phyloP scores from a whole-genome alignment of 2,113 vertebrate species.

The Perccottus glenii region DNA sequence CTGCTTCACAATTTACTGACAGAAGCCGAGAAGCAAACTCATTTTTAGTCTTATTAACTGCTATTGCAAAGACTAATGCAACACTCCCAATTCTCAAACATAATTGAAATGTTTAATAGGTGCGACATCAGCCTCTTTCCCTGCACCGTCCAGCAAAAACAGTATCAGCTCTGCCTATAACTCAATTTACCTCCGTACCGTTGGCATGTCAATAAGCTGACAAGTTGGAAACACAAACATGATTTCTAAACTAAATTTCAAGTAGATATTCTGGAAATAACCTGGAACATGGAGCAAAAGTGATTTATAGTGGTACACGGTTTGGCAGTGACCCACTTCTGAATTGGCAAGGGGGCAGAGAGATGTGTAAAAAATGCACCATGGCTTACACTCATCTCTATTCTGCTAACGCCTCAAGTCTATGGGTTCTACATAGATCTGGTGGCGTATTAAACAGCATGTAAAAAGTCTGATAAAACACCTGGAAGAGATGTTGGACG shows the following conservation, averaged over 20 bases:
- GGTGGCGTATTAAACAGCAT: slow-evolving; percentile 9
- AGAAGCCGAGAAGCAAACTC: slow-evolving; percentile 17
- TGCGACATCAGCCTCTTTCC: slow-evolving; percentile 18
- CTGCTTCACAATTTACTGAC: neutral
- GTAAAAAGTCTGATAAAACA: neutral
- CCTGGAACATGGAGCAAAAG: slow-evolving; percentile 1
- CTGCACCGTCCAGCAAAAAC: slow-evolving; percentile 29
- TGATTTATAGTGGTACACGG: slow-evolving; percentile 39
- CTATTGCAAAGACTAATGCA: slow-evolving; percentile 45
- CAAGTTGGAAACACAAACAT: slow-evolving; percentile 17
- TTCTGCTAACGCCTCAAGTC: slow-evolving; percentile 18
- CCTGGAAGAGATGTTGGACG: no score
- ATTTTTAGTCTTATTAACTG: slow-evolving; percentile 37
- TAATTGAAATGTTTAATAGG: slow-evolving; percentile 39
- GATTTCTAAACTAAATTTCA: slow-evolving; percentile 3
- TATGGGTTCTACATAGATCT: slow-evolving; percentile 2
- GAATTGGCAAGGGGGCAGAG: slow-evolving; percentile 34
- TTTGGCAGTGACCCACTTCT: slow-evolving; percentile 69
- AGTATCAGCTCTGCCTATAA: slow-evolving; percentile 22
- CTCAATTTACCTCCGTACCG: slow-evolving; percentile 24
- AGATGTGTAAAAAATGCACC: slow-evolving; percentile 54
- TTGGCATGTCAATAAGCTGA: slow-evolving; percentile 6
- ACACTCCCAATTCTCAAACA: slow-evolving; percentile 33
- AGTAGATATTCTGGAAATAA: neutral
- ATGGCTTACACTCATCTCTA: slow-evolving; percentile 39